Percentiles rank a stretch among this genome's conserved stretches.
phyloP scores from a whole-genome alignment of 2,888 invertebrate species.

The Polylopha cassiicola region DNA sequence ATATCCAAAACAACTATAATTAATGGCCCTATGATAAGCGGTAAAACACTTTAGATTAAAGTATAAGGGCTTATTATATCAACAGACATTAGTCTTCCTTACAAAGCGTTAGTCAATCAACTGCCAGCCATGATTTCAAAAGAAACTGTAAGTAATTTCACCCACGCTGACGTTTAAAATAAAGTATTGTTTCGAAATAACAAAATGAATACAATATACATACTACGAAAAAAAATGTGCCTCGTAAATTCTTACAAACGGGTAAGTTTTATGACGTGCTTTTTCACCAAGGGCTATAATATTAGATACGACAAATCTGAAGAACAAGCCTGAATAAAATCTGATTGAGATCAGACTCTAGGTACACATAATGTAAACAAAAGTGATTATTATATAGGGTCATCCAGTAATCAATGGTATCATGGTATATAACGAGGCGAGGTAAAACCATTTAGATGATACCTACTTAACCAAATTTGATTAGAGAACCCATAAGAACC shows the following conservation, averaged over 20 bases:
- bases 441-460: slow-evolving; percentile 17
- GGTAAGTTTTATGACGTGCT: too few relatives aligned
- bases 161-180: slow-evolving; percentile 21
- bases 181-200: slow-evolving; percentile 10
- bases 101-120: slow-evolving; percentile 43
- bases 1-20: slow-evolving; percentile 52
- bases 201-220: neutral
- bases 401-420: slow-evolving; percentile 7
- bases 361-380: too few relatives aligned
- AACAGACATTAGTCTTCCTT: slow-evolving; percentile 40
- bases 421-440: slow-evolving; percentile 14
- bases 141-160: slow-evolving; percentile 21
- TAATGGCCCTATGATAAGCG: slow-evolving; percentile 64
- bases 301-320: too few relatives aligned
- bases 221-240: neutral
- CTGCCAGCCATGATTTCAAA: slow-evolving; percentile 27
- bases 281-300: too few relatives aligned
- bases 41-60: slow-evolving; percentile 70
- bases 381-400: neutral
- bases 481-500: slow-evolving; percentile 7
- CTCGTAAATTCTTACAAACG: too few relatives aligned
- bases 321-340: too few relatives aligned
- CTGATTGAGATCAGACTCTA: too few relatives aligned
- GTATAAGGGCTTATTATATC: slow-evolving; percentile 53
- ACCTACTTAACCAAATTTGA: slow-evolving; percentile 12